Base-by-base conservation (phyloP, 2,113 vertebrate genomes). In the Rhizomys pruinosus region DNA sequence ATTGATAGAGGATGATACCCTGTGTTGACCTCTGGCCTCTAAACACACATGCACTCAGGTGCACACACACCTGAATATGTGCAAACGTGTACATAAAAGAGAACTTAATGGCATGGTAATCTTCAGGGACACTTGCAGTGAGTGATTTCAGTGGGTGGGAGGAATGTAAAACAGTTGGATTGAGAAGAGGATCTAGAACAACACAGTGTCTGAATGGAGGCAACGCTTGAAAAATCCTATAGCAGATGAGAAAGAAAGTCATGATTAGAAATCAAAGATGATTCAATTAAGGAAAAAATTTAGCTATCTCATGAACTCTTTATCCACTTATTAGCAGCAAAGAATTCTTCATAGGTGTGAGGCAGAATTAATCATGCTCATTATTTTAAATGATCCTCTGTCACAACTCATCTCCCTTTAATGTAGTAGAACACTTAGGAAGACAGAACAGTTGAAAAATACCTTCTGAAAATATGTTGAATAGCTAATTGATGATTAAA, bases 371-470 rank as follows among this genome's bases (percentile, higher is more conserved):
- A 42, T 17, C 16, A 37, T 64, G 39, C 63, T 44, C 20, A 1
- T 47, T 52, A 92, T 55, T 91, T 79, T 68, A 90, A 84, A 77
- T 29, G n/a, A 71, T 52, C 68, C 47, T 79, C 64, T 84, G 37
- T 61, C 66, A 69, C 80, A 39, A 64, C 11, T 32, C 16, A 55
- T 17, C 55, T 63, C 5, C n/a, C 52, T n/a, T 85, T 84, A 27
- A 44, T 34, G 6, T 52, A 69, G 5, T 61, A 52, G 25, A n/a
- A 73, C 59, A 73, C n/a, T 74, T 90, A 77, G 23, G 19, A 42
- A 64, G 84, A 44, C 39, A 32, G 44, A 90, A 89, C 37, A 73
- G 55, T 71, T 78, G 32, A 72, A 77, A 95, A 86, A 69, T 68
- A 52, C 37, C 64, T 37, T 87, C 68, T 88, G 61, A 77, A 95